Evolutionary conservation across 92 coral and sea anemone genomes (phyloP).

Genomic region (Hydrozoanthus gracilis): DNA sequence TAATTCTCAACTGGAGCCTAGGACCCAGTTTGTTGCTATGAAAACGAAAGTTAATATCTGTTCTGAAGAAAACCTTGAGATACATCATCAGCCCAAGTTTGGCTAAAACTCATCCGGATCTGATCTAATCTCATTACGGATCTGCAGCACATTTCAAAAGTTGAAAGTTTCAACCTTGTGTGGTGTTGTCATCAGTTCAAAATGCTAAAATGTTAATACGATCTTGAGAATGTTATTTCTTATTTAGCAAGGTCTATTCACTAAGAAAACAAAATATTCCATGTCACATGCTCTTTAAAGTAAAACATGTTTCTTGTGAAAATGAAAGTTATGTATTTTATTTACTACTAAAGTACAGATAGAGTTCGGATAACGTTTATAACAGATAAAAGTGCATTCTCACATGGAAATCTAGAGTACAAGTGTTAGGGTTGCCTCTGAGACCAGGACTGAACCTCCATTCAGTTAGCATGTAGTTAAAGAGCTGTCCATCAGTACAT

Average conservation of each 20-base stretch:
- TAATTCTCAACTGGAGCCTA: too few relatives aligned
- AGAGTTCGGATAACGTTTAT: not conserved
- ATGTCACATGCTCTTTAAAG: not conserved
- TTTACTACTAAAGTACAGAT: not conserved
- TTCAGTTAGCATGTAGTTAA: constrained; percentile 93
- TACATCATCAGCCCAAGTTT: too few relatives aligned
- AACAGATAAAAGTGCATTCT: constrained; percentile 37
- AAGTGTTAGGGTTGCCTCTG: constrained; percentile 85
- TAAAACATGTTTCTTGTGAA: not conserved
- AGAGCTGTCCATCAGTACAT: constrained; percentile 96
- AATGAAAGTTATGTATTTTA: not conserved
- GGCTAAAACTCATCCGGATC: not conserved
- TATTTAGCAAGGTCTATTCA: too few relatives aligned
- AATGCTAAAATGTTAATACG: not conserved
- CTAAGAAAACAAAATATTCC: too few relatives aligned
- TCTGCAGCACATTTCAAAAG: not conserved
- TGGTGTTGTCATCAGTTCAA: not conserved
- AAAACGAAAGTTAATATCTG: not conserved
- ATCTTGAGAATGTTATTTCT: not conserved
- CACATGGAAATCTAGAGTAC: constrained; percentile 90
- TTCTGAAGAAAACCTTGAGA: not conserved
- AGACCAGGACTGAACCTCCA: constrained; percentile 97
- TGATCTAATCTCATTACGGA: not conserved
- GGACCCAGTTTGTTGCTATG: too few relatives aligned
- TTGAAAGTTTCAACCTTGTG: not conserved